Evolutionary conservation across 1,140 invertebrate species (phyloP).

Genomic region (Rhyzopertha dominica): DNA sequence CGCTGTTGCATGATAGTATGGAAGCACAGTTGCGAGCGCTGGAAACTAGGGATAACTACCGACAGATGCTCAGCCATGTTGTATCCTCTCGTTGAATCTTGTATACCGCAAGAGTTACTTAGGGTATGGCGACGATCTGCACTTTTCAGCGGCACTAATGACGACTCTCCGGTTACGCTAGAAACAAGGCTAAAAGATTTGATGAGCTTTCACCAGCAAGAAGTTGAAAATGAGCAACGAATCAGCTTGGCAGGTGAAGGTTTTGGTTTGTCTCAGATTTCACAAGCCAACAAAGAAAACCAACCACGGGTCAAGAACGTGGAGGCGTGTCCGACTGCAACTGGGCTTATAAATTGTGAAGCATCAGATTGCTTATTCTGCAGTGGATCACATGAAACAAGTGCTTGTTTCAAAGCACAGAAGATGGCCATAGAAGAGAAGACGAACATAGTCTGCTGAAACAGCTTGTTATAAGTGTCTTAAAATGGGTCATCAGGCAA

Average conservation of each 20-base stretch:
- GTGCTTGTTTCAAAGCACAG: background rate
- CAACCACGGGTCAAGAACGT: background rate
- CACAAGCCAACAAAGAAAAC: background rate
- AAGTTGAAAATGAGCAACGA: conserved; percentile 1
- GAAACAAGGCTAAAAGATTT: background rate
- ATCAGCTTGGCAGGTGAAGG: conserved; percentile 1
- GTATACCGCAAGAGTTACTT: conserved; percentile 34
- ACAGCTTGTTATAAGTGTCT: conserved; percentile 4
- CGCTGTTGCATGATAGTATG: background rate
- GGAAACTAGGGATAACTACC: conserved; percentile 2
- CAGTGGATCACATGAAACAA: background rate
- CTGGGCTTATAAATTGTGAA: background rate
- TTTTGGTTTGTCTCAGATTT: background rate
- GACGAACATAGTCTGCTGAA: background rate
- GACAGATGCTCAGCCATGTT: conserved; percentile 23
- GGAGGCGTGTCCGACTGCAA: background rate
- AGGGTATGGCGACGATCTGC: no score
- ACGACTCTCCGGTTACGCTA: background rate
- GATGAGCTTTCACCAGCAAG: background rate
- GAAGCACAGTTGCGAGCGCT: background rate
- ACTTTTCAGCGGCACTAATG: conserved; percentile 29
- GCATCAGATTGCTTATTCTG: conserved; percentile 2
- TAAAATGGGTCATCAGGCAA: background rate
- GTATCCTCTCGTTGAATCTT: conserved; percentile 32
- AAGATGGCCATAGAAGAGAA: background rate